These are phyloP conservation scores for Tachina fera DNA, from an alignment of 2,888 invertebrate genomes.

Conservation along the genomic window DNA sequence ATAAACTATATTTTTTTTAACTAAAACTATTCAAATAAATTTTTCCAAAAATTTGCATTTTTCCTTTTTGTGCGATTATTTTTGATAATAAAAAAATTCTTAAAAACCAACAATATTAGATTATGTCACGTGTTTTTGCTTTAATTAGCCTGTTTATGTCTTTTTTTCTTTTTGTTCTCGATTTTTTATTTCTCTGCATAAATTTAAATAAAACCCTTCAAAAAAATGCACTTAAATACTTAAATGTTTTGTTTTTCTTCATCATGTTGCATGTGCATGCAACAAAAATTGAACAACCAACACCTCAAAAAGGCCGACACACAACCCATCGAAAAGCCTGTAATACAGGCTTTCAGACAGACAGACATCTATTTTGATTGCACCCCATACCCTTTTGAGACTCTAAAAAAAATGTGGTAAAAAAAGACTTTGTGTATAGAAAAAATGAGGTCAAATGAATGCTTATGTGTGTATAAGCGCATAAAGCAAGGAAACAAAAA, in stretches of 20 bases:
- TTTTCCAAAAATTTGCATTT: not conserved
- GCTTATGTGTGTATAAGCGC: slow-evolving; percentile 34
- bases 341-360: not conserved
- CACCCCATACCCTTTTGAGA: slow-evolving; percentile 26
- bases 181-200: slow-evolving; percentile 9
- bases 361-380: slow-evolving; percentile 44
- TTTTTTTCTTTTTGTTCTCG: slow-evolving; percentile 22
- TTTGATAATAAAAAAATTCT: not conserved
- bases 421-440: slow-evolving; percentile 27
- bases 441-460: slow-evolving; percentile 70
- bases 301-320: slow-evolving; percentile 61
- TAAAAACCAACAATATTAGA: slow-evolving; percentile 17
- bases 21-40: not conserved
- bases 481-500: slow-evolving; percentile 14
- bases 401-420: slow-evolving; percentile 26
- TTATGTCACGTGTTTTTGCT: slow-evolving; percentile 64
- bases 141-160: slow-evolving; percentile 58
- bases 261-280: slow-evolving; percentile 70
- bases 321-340: slow-evolving; percentile 21
- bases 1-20: not conserved
- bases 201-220: slow-evolving; percentile 51
- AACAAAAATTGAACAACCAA: slow-evolving; percentile 64
- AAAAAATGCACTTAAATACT: slow-evolving; percentile 62
- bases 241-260: slow-evolving; percentile 44
- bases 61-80: not conserved